These are phyloP conservation scores for Chorisops tibialis DNA, from an alignment of 2,888 invertebrate species.

Conservation along the genomic window DNA sequence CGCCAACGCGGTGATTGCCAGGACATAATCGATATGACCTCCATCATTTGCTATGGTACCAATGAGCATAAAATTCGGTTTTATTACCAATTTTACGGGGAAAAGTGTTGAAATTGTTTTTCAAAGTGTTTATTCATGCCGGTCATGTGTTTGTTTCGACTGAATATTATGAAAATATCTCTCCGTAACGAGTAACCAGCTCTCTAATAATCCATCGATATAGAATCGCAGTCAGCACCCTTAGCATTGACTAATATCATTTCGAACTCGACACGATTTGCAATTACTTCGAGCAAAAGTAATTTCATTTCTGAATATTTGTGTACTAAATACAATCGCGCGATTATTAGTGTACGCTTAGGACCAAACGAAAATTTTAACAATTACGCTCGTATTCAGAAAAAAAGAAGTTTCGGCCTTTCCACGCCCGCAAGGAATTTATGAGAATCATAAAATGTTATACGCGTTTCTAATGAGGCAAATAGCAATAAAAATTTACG, in stretches of 20 bases:
- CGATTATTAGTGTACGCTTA: slow-evolving; percentile 14
- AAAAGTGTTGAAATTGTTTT: slow-evolving; percentile 4
- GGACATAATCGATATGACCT: background rate
- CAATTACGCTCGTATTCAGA: slow-evolving; percentile 7
- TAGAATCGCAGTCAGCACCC: background rate
- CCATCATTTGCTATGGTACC: background rate
- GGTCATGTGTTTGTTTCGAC: slow-evolving; percentile 18
- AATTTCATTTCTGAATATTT: slow-evolving; percentile 9
- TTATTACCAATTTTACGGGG: slow-evolving; percentile 11
- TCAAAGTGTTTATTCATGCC: slow-evolving; percentile 19
- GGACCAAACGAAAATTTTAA: slow-evolving; percentile 5
- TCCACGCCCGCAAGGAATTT: slow-evolving; percentile 21
- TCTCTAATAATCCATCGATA: background rate
- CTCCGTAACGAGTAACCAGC: slow-evolving; percentile 5
- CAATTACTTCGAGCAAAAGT: background rate
- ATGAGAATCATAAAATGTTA: slow-evolving; percentile 30
- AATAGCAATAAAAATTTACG: slow-evolving; percentile 30
- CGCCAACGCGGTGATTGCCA: no score
- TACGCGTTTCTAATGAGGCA: slow-evolving; percentile 30
- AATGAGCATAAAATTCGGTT: background rate
- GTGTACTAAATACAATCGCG: background rate
- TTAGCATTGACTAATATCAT: background rate
- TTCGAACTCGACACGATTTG: background rate
- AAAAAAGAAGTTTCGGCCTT: background rate
- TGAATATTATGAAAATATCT: slow-evolving; percentile 12